Evolutionary conservation across 1,140 invertebrate species (phyloP), one percentile per base, ranked within the genome.

Genomic region (Melanaphis sacchari): DNA sequence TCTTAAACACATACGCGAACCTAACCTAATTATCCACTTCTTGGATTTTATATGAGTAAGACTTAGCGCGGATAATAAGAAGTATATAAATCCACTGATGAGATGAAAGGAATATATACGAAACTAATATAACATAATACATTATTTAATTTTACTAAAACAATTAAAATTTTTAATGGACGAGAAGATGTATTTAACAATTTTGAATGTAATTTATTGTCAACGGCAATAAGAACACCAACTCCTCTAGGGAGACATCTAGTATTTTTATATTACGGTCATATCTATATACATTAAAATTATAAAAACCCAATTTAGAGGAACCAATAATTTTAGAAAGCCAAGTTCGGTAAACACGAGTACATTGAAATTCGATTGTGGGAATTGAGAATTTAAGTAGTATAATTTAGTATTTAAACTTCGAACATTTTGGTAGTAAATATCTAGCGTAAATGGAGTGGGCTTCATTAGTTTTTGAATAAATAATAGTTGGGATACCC

Each of bases 1-100:
- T n/a, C n/a, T n/a, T n/a, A n/a, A n/a, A n/a, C n/a, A n/a, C n/a
- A n/a, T n/a, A n/a, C n/a, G n/a, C n/a, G n/a, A n/a, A n/a, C n/a
- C n/a, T n/a, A n/a, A n/a, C n/a, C n/a, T n/a, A n/a, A n/a, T n/a
- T n/a, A n/a, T n/a, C n/a, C n/a, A n/a, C n/a, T n/a, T n/a, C n/a
- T n/a, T n/a, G n/a, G n/a, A n/a, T n/a, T n/a, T n/a, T n/a, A n/a
- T n/a, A n/a, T n/a, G n/a, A n/a, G n/a, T n/a, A n/a, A n/a, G n/a
- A n/a, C n/a, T n/a, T n/a, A n/a, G n/a, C n/a, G n/a, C n/a, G n/a
- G n/a, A n/a, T n/a, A 49, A 36, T 89, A 89, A 7, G 46, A 89
- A 38, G 87, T 89, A 52, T 49, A 89, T 5, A 89, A 49, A 89
- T 88, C 85, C n/a, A 88, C 85, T n/a, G 41, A 88, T 88, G 18